Base-by-base conservation (phyloP, 1,140 invertebrate genomes). In the Sinella curviseta region DNA sequence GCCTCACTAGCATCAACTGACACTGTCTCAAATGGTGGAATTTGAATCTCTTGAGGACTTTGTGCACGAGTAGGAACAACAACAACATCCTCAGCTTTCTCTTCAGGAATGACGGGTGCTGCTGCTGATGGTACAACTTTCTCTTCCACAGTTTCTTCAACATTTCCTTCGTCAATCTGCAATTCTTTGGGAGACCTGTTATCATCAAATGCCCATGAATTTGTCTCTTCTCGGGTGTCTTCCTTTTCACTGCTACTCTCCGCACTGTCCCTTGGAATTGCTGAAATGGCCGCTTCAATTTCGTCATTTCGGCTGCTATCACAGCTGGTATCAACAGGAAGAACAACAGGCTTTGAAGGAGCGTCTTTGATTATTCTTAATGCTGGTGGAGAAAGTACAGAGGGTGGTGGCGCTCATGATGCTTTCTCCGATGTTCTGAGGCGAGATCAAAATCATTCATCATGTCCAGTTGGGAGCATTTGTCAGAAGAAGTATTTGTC, bases 301-400 rank as follows among this genome's bases (percentile, higher is more conserved):
- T 67, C 74, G 65, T 75, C 78, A 39, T 60, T 74, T 1, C 3
- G 4, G 33, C 14, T 76, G 24, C 30, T 48, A 20, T 48, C 39
- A 14, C 24, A 8, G 31, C 28, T 33, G 30, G 65, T 33, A 8
- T 70, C 65, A 70, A 33, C 26, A 8, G 28, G 31, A 12, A 17
- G 39, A n/a, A n/a, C n/a, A n/a, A 20, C 28, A 16, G 54, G 16
- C 26, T 39, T 24, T n/a, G 24, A 16, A 24, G 77, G 1, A 57
- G 77, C 26, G 31, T 83, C 78, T 70, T 81, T 81, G 28, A 82
- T 81, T 26, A 83, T 82, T 55, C 85, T 82, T 24, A 85, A 76
- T 1, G 84, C 83, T 26, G 84, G 78, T 17, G 83, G 73, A n/a
- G 84, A 83, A 36, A 79, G 77, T 70, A 35, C 57, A 35, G 31